A percentile compares a stretch with the other conserved stretches of the same genome.
Evolutionary conservation across 2,888 invertebrate species (phyloP).

Genomic region (Alitta virens): DNA sequence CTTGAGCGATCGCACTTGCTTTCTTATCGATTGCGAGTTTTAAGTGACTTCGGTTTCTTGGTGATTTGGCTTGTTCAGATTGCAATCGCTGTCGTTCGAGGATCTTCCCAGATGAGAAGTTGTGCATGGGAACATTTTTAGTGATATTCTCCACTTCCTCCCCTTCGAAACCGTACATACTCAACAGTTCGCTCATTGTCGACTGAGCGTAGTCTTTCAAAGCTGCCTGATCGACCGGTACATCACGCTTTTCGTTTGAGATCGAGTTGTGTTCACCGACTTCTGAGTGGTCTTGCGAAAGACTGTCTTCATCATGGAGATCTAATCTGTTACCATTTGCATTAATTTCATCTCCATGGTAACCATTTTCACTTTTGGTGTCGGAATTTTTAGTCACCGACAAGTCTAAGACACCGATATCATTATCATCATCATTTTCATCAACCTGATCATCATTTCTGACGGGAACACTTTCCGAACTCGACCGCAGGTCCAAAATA

Average conservation of each 20-base stretch:
- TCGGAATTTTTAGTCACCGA: slow-evolving; percentile 56
- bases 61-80: not conserved
- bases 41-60: not conserved
- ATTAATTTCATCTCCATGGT: not conserved
- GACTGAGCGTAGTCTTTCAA: slow-evolving; percentile 76
- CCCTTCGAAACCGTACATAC: slow-evolving; percentile 75
- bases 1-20: not conserved
- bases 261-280: no score
- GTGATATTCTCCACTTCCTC: slow-evolving; percentile 71
- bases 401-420: slow-evolving; percentile 53
- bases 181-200: slow-evolving; percentile 75
- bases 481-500: not conserved
- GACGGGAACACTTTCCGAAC: not conserved
- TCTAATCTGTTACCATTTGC: not conserved
- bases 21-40: not conserved
- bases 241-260: not conserved
- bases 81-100: slow-evolving; percentile 17
- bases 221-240: slow-evolving; percentile 61
- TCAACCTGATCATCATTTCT: no score
- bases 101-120: slow-evolving; percentile 67
- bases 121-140: slow-evolving; percentile 65
- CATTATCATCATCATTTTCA: slow-evolving; percentile 20
- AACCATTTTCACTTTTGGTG: not conserved
- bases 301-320: not conserved
- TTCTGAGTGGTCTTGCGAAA: not conserved